Conservation (phyloP, 1,140 invertebrate genomes). For the Drosophila bocqueti region DNA sequence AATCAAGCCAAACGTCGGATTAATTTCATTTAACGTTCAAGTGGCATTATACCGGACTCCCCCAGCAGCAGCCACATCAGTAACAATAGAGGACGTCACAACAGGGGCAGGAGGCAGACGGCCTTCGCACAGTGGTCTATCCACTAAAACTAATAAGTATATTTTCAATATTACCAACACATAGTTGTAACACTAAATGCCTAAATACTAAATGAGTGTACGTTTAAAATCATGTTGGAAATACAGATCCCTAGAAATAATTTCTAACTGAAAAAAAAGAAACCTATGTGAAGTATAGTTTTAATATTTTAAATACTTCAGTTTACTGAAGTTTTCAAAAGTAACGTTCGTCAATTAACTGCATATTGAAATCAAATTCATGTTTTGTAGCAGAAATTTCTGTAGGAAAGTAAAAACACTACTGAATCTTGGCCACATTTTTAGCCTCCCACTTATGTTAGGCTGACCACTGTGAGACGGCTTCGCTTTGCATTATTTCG, state of each 20-base stretch:
- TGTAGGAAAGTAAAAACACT: background rate
- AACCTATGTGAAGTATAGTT: background rate
- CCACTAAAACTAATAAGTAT: background rate
- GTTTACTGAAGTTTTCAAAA: background rate
- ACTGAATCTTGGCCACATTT: background rate
- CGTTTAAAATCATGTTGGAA: too few relatives aligned
- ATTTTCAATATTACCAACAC: background rate
- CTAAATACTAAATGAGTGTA: too few relatives aligned
- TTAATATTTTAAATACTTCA: background rate
- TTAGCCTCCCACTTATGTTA: background rate
- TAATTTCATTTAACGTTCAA: constrained; percentile 79
- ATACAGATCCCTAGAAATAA: too few relatives aligned
- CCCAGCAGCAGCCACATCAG: constrained; percentile 29
- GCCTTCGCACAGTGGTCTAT: constrained; percentile 7
- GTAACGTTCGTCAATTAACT: background rate
- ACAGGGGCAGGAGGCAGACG: constrained; percentile 8
- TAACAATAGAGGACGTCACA: constrained; percentile 11
- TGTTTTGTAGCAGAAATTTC: background rate
- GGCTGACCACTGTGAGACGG: background rate
- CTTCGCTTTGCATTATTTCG: constrained; percentile 73
- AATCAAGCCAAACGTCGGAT: constrained; percentile 78
- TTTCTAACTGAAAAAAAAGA: background rate
- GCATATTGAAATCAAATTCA: background rate
- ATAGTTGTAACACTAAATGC: too few relatives aligned
- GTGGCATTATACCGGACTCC: constrained; percentile 62